Percentiles rank a stretch among this genome's conserved stretches.
These are phyloP conservation scores for Drosophila pegasa DNA, from an alignment of 2,888 invertebrate species.

Conservation along the genomic window DNA sequence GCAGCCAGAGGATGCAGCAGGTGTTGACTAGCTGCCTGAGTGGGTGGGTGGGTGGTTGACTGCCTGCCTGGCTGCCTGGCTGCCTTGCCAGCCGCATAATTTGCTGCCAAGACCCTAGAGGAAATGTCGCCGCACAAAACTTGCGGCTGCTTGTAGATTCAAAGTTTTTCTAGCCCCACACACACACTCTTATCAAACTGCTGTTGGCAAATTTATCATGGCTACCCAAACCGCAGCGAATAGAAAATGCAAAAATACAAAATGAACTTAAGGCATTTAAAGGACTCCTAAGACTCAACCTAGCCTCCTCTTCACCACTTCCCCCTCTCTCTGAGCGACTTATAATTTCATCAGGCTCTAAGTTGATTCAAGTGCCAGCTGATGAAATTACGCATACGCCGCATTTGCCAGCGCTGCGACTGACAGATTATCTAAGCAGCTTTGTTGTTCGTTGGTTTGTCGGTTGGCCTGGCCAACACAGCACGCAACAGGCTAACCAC, in stretches of 20 bases:
- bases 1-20: conserved; percentile 1
- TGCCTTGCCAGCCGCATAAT: conserved; percentile 61
- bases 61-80: too few relatives aligned
- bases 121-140: conserved; percentile 67
- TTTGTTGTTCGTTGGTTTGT: too few relatives aligned
- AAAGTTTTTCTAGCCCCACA: conserved; percentile 56
- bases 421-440: conserved; percentile 42
- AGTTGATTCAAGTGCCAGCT: conserved; percentile 60
- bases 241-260: conserved; percentile 27
- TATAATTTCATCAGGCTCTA: conserved; percentile 60
- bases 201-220: conserved; percentile 58
- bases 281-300: conserved; percentile 2
- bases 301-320: background rate
- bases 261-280: conserved; percentile 64
- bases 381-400: conserved; percentile 57
- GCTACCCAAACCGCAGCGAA: conserved; percentile 1
- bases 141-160: conserved; percentile 57
- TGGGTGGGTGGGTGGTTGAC: too few relatives aligned
- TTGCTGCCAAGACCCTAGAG: conserved; percentile 61
- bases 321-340: too few relatives aligned
- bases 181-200: conserved; percentile 26
- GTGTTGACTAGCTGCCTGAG: too few relatives aligned
- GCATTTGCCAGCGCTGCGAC: conserved; percentile 13
- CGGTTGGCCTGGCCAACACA: too few relatives aligned
- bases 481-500: conserved; percentile 40